Percentiles rank a stretch among this genome's conserved stretches.
These are phyloP conservation scores for Pseudobourletiella spinata DNA, from an alignment of 1,140 invertebrate genomes.

Conservation along the genomic window DNA sequence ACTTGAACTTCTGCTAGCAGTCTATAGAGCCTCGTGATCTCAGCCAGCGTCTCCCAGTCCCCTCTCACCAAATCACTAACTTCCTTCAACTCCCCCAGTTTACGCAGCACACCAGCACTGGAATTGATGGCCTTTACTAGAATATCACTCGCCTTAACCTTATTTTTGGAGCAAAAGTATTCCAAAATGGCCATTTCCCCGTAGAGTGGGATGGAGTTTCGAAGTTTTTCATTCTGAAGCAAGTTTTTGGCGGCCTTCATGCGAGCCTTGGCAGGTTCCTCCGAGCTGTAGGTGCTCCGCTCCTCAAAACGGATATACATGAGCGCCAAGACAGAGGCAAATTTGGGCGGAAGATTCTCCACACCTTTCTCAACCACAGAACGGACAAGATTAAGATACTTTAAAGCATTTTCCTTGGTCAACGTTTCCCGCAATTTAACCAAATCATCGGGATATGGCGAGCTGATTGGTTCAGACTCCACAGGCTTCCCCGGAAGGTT, in stretches of 20 bases:
- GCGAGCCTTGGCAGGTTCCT: constrained; percentile 14
- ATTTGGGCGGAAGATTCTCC: constrained; percentile 16
- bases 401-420: constrained; percentile 14
- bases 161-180: constrained; percentile 25
- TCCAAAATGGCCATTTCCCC: constrained; percentile 33
- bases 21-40: constrained; percentile 25
- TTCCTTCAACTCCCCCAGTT: constrained; percentile 8
- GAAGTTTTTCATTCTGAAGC: constrained; percentile 29
- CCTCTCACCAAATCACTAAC: constrained; percentile 1
- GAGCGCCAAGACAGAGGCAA: constrained; percentile 21
- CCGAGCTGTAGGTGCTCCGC: neutral
- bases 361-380: constrained; percentile 14
- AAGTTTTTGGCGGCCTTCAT: constrained; percentile 25
- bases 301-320: constrained; percentile 29
- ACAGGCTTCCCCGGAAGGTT: neutral
- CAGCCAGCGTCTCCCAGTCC: constrained; percentile 19
- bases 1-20: constrained; percentile 28
- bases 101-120: neutral
- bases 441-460: too few relatives aligned
- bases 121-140: constrained; percentile 30
- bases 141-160: constrained; percentile 18
- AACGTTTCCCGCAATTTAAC: constrained; percentile 3
- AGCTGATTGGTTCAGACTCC: too few relatives aligned
- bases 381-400: constrained; percentile 18
- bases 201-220: constrained; percentile 19